phyloP scores from a whole-genome alignment of 92 coral and sea anemone species.

The Phenganax subtilis region DNA sequence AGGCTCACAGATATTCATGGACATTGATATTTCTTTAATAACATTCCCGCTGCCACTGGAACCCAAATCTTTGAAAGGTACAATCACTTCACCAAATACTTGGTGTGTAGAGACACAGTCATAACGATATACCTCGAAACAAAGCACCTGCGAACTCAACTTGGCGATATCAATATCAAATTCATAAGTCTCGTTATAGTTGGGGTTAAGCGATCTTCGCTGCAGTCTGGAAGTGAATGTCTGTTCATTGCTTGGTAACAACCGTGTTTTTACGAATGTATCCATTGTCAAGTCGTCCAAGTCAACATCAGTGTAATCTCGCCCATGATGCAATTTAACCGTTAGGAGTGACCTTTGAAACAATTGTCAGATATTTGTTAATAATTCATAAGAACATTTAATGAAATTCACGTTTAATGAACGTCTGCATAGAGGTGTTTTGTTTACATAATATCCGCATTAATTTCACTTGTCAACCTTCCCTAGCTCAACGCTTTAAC shows the following conservation, averaged over 20 bases:
- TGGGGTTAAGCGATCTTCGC: constrained; percentile 73
- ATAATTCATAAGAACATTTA: no score
- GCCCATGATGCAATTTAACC: constrained; percentile 33
- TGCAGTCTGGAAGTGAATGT: constrained; percentile 73
- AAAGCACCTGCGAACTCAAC: constrained; percentile 67
- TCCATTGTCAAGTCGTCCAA: constrained; percentile 60
- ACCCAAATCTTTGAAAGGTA: constrained; percentile 70
- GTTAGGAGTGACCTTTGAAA: constrained; percentile 33
- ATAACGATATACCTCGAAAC: constrained; percentile 71
- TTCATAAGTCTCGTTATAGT: constrained; percentile 72
- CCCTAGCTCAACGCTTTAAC: no score
- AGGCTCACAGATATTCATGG: constrained; percentile 71
- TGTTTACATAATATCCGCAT: no score
- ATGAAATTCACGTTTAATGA: neutral
- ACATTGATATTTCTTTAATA: constrained; percentile 76
- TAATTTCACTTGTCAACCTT: no score
- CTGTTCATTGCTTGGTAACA: constrained; percentile 76
- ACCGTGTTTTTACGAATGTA: constrained; percentile 79
- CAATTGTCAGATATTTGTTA: neutral
- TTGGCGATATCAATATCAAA: constrained; percentile 78
- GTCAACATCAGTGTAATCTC: constrained; percentile 31
- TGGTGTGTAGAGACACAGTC: constrained; percentile 80
- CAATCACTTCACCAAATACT: constrained; percentile 71
- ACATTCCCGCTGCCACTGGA: constrained; percentile 74
- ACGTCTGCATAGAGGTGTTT: no score